Percentiles rank a stretch among this genome's conserved stretches.
Conservation (phyloP, 2,113 vertebrate species). For the Rattus norvegicus region DNA sequence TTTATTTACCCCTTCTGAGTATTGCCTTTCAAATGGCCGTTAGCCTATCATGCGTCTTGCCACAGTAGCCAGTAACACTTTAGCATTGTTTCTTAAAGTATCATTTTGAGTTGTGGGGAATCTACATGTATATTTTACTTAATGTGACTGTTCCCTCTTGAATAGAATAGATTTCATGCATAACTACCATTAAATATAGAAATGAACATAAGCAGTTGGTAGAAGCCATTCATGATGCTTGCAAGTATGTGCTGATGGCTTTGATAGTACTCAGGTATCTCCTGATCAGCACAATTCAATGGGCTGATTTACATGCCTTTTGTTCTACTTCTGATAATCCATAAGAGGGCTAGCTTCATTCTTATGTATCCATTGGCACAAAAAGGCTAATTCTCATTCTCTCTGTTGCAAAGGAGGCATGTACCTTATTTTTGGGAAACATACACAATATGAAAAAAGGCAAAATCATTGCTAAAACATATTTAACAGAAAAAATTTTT, state of each 20-base stretch:
- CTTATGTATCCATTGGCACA: background rate
- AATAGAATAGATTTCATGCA: constrained; percentile 1
- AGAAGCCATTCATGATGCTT: background rate
- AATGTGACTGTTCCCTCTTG: background rate
- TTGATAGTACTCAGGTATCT: background rate
- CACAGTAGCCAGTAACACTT: background rate
- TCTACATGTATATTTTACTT: background rate
- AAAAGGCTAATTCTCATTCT: background rate
- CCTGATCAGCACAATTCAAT: background rate
- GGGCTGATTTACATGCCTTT: background rate
- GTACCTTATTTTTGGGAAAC: background rate
- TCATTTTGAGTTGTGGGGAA: background rate
- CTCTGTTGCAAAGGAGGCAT: background rate
- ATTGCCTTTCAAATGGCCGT: background rate
- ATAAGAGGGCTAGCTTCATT: background rate
- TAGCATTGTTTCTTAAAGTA: background rate
- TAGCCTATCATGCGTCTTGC: background rate
- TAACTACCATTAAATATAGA: background rate
- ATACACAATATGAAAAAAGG: background rate
- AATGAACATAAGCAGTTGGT: background rate
- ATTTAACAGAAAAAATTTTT: background rate
- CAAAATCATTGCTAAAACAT: background rate
- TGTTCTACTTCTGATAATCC: background rate
- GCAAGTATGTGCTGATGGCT: background rate
- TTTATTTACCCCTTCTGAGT: background rate